Evolutionary conservation across 2,888 invertebrate species (phyloP).

Genomic region (Lymantria dispar): DNA sequence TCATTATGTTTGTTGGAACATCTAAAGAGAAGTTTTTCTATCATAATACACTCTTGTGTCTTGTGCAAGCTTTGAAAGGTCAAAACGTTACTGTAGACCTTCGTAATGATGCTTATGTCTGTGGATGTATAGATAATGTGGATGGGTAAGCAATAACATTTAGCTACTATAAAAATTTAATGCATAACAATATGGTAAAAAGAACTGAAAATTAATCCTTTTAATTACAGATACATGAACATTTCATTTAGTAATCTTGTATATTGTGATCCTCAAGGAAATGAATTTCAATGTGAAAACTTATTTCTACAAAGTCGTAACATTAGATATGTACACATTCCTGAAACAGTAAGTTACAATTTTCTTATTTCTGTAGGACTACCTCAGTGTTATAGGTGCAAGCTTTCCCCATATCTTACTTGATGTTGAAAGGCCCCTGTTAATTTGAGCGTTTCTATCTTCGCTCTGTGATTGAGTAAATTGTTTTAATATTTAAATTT

Average conservation of each 20-base stretch:
- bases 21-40: slow-evolving; percentile 70
- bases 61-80: slow-evolving; percentile 84
- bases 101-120: slow-evolving; percentile 84
- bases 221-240: slow-evolving; percentile 84
- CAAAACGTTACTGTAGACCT: slow-evolving; percentile 85
- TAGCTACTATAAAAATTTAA: not conserved
- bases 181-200: not conserved
- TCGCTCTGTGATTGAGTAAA: too few species aligned
- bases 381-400: too few species aligned
- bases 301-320: slow-evolving; percentile 85
- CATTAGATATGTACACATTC: slow-evolving; percentile 87
- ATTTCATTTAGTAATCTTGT: slow-evolving; percentile 84
- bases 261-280: slow-evolving; percentile 84
- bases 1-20: slow-evolving; percentile 57
- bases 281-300: slow-evolving; percentile 82
- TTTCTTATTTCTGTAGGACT: not conserved
- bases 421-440: too few species aligned
- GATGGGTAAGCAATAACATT: slow-evolving; percentile 80
- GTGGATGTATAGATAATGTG: slow-evolving; percentile 82
- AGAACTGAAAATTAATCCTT: not conserved
- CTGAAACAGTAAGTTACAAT: slow-evolving; percentile 69
- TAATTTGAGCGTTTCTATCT: too few species aligned
- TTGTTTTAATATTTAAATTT: too few species aligned
- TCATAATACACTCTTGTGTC: slow-evolving; percentile 84
- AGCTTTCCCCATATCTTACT: too few species aligned